Base-by-base conservation (phyloP, 2,797 vertebrate species). In the Taeniopygia guttata region DNA sequence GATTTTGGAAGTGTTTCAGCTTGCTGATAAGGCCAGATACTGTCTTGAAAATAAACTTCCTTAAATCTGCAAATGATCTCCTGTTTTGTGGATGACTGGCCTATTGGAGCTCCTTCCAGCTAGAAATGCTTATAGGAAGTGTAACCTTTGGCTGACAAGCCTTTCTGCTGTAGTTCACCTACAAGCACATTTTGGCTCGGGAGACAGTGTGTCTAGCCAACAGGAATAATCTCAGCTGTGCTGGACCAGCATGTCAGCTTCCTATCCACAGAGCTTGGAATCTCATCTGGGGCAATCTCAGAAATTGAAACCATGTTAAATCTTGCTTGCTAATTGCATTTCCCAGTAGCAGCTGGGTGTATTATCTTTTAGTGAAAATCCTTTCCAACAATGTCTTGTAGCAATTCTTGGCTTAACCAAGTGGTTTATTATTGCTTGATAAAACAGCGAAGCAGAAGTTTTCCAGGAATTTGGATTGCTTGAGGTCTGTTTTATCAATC, bases 141-240 rank as follows among this genome's bases (percentile, higher is more conserved):
- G 73, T 93, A 85, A 93, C 92, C 90, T 94, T 89, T 96, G 94
- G 92, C 94, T 89, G 92, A 89, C 72, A 77, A 96, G 81, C 13
- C 52, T 6, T 58, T 87, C 45, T 84, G 93, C 81, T 74, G 86
- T 17, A 87, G 88, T 92, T 95, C 92, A 95, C 96, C 87, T 95
- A 75, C 54, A n/a, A 85, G 93, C 55, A n/a, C 76, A 45, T 93
- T 92, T 95, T 96, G 94, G 95, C 95, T 96, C 89, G 60, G 84
- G 76, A 92, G 91, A 59, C 87, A n/a, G 55, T 19, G 27, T 22
- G 85, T 94, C 92, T 96, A 34, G 94, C 96, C 95, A 96, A 63
- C 58, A 95, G 89, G 91, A 91, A 79, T 90, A 83, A 81, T 56
- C 46, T 85, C 85, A 81, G 63, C 87, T 87, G 55, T 55, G 45